Percentiles rank a stretch among this genome's conserved stretches.
Evolutionary conservation across 2,888 invertebrate genomes (phyloP).

Genomic region (Luffia ferchaultella): DNA sequence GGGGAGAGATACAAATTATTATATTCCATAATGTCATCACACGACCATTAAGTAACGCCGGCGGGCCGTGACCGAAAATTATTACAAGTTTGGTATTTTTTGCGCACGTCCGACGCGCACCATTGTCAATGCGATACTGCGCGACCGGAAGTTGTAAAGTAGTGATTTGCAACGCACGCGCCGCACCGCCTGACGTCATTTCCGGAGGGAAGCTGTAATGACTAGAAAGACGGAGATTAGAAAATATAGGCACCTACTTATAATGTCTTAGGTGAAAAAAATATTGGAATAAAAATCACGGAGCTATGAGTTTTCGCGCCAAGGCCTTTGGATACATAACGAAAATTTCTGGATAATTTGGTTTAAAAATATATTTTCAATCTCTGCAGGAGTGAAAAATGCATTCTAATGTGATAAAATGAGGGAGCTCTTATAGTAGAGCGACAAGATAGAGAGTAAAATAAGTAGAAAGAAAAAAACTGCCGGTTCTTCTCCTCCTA

Average conservation of each 20-base stretch:
- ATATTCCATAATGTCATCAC: slow-evolving; percentile 59
- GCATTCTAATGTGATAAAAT: too few species aligned
- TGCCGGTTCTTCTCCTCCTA: too few species aligned
- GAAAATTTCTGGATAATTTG: too few species aligned
- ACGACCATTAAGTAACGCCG: slow-evolving; percentile 47
- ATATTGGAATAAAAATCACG: too few species aligned
- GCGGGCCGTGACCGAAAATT: slow-evolving; percentile 51
- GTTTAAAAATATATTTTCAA: too few species aligned
- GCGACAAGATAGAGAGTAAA: too few species aligned
- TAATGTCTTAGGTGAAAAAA: slow-evolving; percentile 19
- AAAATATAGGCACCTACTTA: too few species aligned
- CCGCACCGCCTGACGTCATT: slow-evolving; percentile 55
- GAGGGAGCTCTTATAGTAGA: too few species aligned
- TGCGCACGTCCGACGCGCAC: slow-evolving; percentile 38
- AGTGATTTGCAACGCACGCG: slow-evolving; percentile 68
- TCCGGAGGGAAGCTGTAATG: slow-evolving; percentile 54
- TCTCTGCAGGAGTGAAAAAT: too few species aligned
- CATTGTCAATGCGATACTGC: slow-evolving; percentile 33
- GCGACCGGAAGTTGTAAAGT: slow-evolving; percentile 64
- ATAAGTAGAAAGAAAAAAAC: too few species aligned
- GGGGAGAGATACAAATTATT: slow-evolving; percentile 55
- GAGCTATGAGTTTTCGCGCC: too few species aligned
- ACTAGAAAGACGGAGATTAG: slow-evolving; percentile 17
- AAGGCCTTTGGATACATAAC: too few species aligned
- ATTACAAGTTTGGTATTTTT: slow-evolving; percentile 33